phyloP scores from a whole-genome alignment of 2,797 vertebrate genomes.

The Erethizon dorsatum region DNA sequence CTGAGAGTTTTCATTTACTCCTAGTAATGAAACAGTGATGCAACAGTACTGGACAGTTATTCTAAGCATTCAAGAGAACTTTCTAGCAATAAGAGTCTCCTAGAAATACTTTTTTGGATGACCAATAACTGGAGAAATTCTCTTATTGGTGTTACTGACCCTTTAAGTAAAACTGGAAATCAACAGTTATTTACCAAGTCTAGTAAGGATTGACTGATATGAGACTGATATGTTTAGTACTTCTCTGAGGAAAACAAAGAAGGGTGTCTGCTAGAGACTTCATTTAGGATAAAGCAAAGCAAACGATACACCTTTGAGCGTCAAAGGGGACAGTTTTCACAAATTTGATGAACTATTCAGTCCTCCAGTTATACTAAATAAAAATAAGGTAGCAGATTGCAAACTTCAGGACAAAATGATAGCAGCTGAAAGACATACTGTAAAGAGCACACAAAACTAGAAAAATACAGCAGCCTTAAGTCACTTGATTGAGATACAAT shows the following conservation, averaged over 20 bases:
- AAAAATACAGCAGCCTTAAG: background rate
- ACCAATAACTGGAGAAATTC: background rate
- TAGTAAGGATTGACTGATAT: background rate
- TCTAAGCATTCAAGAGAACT: background rate
- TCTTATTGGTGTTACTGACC: background rate
- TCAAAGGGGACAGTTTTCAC: background rate
- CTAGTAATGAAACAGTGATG: background rate
- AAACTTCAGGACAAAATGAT: background rate
- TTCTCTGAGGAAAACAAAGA: background rate
- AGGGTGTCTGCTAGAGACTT: background rate
- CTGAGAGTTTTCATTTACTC: background rate
- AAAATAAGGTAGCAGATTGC: background rate
- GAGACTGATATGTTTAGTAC: background rate
- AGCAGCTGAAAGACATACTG: background rate
- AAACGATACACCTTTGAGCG: background rate
- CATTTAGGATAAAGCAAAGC: background rate
- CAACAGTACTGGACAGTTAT: background rate
- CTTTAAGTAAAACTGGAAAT: conserved; percentile 20
- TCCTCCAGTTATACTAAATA: background rate
- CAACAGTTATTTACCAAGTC: conserved; percentile 13
- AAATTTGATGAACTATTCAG: background rate
- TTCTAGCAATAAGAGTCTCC: background rate
- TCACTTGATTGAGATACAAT: background rate
- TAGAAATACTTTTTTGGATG: conserved; percentile 1
- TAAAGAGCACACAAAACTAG: background rate